These are phyloP conservation scores for Delichon dasypus DNA, from an alignment of 2,797 vertebrate genomes.

Conservation along the genomic window DNA sequence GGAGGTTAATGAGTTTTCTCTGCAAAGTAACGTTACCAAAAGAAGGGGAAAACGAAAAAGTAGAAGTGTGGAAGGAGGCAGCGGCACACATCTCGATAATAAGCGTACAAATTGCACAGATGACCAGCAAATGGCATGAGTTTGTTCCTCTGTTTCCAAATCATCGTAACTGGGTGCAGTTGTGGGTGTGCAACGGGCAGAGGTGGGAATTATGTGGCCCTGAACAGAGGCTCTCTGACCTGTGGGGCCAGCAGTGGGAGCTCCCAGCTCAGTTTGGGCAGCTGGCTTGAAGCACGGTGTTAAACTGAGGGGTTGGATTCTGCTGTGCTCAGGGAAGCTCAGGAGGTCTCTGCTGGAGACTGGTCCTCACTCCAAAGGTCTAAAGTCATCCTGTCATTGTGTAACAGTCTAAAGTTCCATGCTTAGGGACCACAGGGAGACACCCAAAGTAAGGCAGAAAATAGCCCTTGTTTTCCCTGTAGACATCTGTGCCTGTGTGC, in stretches of 20 bases:
- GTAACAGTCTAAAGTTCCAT: not conserved
- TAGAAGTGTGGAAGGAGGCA: not conserved
- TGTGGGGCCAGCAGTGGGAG: not conserved
- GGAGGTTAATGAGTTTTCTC: not conserved
- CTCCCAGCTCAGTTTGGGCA: not conserved
- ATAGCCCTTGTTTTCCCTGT: not conserved
- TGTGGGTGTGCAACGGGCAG: not conserved
- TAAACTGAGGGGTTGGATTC: not conserved
- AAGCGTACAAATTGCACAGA: not conserved
- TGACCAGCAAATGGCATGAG: not conserved
- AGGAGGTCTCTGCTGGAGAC: not conserved
- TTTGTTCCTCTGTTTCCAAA: not conserved
- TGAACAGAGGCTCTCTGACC: not conserved
- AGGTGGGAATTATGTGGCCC: not conserved
- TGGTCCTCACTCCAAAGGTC: accelerated
- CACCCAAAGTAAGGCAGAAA: not conserved
- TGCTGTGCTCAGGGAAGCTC: not conserved
- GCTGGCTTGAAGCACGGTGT: not conserved
- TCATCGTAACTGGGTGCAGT: not conserved
- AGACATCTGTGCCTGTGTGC: not conserved
- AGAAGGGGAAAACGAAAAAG: not conserved
- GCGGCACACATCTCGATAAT: not conserved
- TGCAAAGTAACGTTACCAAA: not conserved
- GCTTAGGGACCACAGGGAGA: not conserved
- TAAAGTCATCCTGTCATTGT: not conserved